These are phyloP conservation scores for Cerastoderma edule DNA, from an alignment of 2,888 invertebrate species.

Conservation along the genomic window DNA sequence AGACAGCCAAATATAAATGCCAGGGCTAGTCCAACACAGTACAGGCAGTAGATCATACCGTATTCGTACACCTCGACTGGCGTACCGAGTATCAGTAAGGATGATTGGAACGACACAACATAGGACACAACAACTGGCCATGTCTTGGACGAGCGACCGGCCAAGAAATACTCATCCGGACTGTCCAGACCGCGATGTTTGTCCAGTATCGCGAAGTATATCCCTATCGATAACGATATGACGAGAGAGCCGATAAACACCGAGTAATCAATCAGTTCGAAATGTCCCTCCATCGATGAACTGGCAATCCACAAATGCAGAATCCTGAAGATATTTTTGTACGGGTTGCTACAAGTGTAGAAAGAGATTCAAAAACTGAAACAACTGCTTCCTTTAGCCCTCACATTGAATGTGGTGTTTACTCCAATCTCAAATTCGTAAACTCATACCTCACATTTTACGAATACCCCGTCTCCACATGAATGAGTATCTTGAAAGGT, in stretches of 20 bases:
- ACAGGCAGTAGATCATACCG: slow-evolving; percentile 20
- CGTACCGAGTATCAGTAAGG: neutral
- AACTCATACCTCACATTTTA: too few species aligned
- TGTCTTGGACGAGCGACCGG: neutral
- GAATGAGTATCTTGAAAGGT: too few species aligned
- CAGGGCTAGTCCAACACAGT: slow-evolving; percentile 4
- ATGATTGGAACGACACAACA: neutral
- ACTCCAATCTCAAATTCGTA: too few species aligned
- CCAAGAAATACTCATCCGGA: neutral
- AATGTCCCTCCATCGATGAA: too few species aligned
- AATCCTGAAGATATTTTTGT: too few species aligned
- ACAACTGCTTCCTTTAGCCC: too few species aligned
- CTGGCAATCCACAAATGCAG: too few species aligned
- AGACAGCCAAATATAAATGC: slow-evolving; percentile 29
- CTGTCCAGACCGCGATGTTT: neutral
- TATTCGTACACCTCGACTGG: slow-evolving; percentile 40
- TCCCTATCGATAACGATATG: neutral
- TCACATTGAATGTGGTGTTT: too few species aligned
- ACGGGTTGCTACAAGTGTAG: too few species aligned
- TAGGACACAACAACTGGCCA: neutral
- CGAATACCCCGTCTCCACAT: too few species aligned
- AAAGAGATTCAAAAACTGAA: too few species aligned
- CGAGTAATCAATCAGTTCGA: too few species aligned
- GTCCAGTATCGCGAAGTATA: neutral
- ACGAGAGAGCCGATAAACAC: neutral